These are phyloP conservation scores for Urophycis tenuis DNA, from an alignment of 2,797 vertebrate genomes.

Conservation along the genomic window DNA sequence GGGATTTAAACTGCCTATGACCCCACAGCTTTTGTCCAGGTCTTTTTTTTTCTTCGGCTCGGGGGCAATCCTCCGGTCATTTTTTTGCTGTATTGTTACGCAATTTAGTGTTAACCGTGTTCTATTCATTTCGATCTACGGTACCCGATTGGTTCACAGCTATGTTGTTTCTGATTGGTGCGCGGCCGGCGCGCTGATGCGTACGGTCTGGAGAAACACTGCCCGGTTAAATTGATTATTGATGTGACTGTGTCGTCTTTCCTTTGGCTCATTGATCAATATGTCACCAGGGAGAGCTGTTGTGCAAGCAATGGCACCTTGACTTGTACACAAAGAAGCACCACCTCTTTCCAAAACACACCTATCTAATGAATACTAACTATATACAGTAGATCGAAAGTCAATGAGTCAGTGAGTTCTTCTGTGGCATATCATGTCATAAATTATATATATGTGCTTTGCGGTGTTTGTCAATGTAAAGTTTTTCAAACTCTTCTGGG, in stretches of 20 bases:
- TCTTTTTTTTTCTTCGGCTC: neutral
- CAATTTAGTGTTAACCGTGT: neutral
- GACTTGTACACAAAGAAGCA: conserved; percentile 18
- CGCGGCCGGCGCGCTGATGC: too few relatives aligned
- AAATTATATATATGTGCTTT: too few relatives aligned
- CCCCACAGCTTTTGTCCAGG: neutral
- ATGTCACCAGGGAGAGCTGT: conserved; percentile 14
- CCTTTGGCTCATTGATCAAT: conserved; percentile 1
- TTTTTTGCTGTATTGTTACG: neutral
- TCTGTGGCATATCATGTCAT: too few relatives aligned
- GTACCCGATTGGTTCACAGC: neutral
- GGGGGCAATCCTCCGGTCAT: neutral
- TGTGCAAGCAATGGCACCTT: conserved; percentile 13
- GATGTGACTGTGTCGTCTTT: neutral
- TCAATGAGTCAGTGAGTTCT: too few relatives aligned
- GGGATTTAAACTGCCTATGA: neutral
- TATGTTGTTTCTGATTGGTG: neutral
- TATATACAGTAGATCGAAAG: too few relatives aligned
- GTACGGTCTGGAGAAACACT: neutral
- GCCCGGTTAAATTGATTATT: neutral
- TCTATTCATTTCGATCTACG: neutral
- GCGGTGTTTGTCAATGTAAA: too few relatives aligned
- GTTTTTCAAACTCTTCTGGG: too few relatives aligned
- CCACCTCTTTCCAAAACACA: conserved; percentile 8
- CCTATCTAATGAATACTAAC: too few relatives aligned